Conservation (phyloP, 2,797 vertebrate genomes). For the Clamator glandarius region DNA sequence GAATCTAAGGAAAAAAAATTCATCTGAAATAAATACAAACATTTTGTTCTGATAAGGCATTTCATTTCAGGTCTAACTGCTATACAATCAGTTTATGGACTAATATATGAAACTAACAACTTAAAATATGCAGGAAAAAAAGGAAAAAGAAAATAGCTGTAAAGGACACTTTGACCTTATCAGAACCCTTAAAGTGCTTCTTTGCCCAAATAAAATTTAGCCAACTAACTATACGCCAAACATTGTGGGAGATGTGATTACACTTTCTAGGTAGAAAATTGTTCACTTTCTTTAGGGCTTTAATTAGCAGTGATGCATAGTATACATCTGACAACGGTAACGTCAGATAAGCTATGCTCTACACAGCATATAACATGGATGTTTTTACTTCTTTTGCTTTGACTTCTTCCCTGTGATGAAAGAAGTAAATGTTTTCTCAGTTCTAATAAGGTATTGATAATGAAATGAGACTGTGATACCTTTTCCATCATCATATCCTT, state of each 20-base stretch:
- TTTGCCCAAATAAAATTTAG: neutral
- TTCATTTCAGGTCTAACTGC: neutral
- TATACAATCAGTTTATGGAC: neutral
- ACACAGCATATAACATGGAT: neutral
- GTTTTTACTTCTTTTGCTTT: neutral
- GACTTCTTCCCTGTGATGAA: neutral
- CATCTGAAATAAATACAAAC: neutral
- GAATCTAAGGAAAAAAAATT: neutral
- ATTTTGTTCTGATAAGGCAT: neutral
- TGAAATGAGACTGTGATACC: neutral
- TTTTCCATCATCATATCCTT: neutral
- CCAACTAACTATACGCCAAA: neutral
- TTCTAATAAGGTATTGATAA: neutral
- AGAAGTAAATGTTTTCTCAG: neutral
- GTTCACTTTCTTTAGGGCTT: neutral
- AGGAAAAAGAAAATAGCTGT: neutral
- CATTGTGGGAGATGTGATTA: neutral
- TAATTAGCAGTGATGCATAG: neutral
- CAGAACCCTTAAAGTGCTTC: neutral
- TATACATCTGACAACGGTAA: neutral
- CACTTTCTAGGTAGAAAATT: neutral
- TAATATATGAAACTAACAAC: neutral
- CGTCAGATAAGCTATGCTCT: neutral
- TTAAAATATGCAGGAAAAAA: neutral
- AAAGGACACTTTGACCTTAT: neutral